phyloP scores from a whole-genome alignment of 2,113 vertebrate genomes.

The Benitochromis conjunctus region DNA sequence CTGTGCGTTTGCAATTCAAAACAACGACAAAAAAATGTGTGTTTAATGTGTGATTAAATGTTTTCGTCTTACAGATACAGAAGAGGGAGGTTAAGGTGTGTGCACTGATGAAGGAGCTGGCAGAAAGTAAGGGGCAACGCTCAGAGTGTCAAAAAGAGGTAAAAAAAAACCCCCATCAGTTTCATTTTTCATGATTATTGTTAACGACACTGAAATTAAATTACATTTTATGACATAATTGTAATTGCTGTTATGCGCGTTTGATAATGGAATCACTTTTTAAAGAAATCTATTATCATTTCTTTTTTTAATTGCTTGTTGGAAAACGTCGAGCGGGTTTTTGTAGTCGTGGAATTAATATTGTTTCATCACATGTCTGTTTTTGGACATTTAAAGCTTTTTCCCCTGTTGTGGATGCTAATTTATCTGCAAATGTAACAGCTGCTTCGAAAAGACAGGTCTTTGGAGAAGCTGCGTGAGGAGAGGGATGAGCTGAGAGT shows the following conservation, averaged over 20 bases:
- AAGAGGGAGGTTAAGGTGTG: slow-evolving; percentile 52
- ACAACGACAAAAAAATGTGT: not conserved
- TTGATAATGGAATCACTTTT: not conserved
- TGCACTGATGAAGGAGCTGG: slow-evolving; percentile 47
- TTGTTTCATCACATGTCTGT: not conserved
- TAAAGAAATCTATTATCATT: not conserved
- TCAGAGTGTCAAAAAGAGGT: slow-evolving; percentile 47
- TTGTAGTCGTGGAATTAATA: not conserved
- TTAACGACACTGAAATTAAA: not conserved
- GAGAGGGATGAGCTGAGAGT: slow-evolving; percentile 51
- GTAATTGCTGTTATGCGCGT: not conserved
- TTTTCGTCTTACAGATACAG: slow-evolving; percentile 58
- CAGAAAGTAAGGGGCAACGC: slow-evolving; percentile 35
- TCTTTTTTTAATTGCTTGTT: not conserved
- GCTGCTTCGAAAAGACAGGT: slow-evolving; percentile 46
- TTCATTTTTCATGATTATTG: not conserved
- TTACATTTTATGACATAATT: not conserved
- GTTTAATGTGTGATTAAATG: not conserved
- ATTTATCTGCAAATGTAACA: slow-evolving; percentile 30
- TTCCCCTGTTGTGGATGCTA: not conserved
- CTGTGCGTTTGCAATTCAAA: not conserved
- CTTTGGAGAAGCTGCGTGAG: slow-evolving; percentile 51
- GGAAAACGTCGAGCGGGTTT: not conserved
- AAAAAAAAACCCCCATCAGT: not conserved
- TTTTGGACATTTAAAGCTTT: not conserved